A percentile compares a stretch with the other conserved stretches of the same genome.
phyloP scores from a whole-genome alignment of 1,140 invertebrate genomes.

The Scaptomyza pallida region DNA sequence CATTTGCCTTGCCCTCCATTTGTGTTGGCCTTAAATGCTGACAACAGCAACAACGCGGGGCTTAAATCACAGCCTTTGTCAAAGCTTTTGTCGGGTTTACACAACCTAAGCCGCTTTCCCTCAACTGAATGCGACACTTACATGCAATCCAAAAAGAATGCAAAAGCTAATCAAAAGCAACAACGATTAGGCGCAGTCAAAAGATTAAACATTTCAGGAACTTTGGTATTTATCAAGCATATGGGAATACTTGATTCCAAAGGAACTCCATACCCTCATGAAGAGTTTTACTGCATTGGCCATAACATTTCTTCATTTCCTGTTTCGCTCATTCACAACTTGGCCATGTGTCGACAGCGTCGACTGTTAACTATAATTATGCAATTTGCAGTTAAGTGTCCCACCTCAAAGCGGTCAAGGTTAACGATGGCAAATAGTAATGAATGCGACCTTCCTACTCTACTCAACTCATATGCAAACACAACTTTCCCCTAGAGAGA shows the following conservation, averaged over 20 bases:
- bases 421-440: constrained; percentile 63
- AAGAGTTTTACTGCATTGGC: not conserved
- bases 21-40: constrained; percentile 47
- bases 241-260: too few relatives aligned
- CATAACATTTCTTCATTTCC: constrained; percentile 22
- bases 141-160: constrained; percentile 7
- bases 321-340: constrained; percentile 15
- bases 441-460: constrained; percentile 45
- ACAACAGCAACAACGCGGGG: constrained; percentile 29
- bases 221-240: too few relatives aligned
- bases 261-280: too few relatives aligned
- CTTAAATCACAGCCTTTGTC: constrained; percentile 64
- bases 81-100: constrained; percentile 67
- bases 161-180: constrained; percentile 35
- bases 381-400: constrained; percentile 51
- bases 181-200: constrained; percentile 19
- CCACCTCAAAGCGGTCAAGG: constrained; percentile 53
- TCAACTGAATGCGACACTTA: constrained; percentile 16
- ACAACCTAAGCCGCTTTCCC: constrained; percentile 72
- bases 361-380: constrained; percentile 41
- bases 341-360: constrained; percentile 1
- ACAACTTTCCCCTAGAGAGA: constrained; percentile 10
- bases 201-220: not conserved
- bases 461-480: not conserved
- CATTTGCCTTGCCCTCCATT: constrained; percentile 24